These are phyloP conservation scores for Scaptomyza graminum DNA, from an alignment of 1,140 invertebrate genomes.

Conservation along the genomic window DNA sequence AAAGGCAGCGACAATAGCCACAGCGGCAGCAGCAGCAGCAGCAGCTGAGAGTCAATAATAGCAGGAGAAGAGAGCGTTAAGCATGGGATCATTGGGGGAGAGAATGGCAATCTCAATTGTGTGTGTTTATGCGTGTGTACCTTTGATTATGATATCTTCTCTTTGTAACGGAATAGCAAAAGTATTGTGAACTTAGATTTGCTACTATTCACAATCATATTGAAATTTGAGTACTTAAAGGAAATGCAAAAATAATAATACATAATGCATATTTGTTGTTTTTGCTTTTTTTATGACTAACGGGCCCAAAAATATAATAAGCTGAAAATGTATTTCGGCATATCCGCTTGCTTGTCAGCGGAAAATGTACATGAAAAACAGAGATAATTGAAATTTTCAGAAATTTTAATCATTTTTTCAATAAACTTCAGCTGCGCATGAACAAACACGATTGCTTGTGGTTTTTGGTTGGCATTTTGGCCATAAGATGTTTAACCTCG, in stretches of 20 bases:
- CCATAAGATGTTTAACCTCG: slow-evolving; percentile 36
- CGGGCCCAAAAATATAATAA: slow-evolving; percentile 19
- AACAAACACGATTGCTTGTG: slow-evolving; percentile 5
- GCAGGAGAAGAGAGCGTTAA: neutral
- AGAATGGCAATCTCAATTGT: slow-evolving; percentile 15
- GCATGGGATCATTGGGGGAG: neutral
- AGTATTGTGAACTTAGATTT: neutral
- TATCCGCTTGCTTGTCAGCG: slow-evolving; percentile 31
- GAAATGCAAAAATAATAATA: neutral
- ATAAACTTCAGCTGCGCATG: neutral
- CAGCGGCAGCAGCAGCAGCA: slow-evolving; percentile 19
- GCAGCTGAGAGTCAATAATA: slow-evolving; percentile 17
- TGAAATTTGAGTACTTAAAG: slow-evolving; percentile 19
- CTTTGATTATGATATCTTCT: slow-evolving; percentile 12
- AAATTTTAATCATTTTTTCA: no score
- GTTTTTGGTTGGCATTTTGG: slow-evolving; percentile 56
- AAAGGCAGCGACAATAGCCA: slow-evolving; percentile 35
- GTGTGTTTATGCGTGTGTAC: slow-evolving; percentile 15
- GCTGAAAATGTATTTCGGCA: slow-evolving; percentile 33
- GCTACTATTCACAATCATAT: neutral
- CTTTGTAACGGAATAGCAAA: neutral
- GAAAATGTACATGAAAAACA: neutral
- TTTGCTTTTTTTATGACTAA: slow-evolving; percentile 28
- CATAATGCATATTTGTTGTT: neutral
- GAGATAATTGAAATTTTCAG: no score